Conservation (phyloP, 1,140 invertebrate species). For the Papilio machaon region DNA sequence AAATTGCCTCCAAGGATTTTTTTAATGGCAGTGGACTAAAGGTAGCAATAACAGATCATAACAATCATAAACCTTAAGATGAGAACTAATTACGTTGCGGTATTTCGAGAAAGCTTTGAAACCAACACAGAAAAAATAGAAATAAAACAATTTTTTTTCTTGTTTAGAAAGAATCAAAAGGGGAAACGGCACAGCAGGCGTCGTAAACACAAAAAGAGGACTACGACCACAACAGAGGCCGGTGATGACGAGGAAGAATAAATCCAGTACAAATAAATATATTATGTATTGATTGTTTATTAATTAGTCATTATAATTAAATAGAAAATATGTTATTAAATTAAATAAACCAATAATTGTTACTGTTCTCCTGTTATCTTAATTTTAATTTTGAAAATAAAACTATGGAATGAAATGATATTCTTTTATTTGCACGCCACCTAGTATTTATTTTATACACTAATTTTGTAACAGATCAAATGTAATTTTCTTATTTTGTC, state of each 20-base stretch:
- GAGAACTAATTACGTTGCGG: no score
- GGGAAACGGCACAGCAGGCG: constrained; percentile 50
- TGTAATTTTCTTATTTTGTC: no score
- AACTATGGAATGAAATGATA: background rate
- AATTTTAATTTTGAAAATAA: constrained; percentile 11
- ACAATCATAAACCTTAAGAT: no score
- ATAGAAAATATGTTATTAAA: constrained; percentile 5
- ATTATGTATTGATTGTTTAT: constrained; percentile 29
- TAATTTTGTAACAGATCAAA: background rate
- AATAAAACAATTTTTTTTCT: background rate
- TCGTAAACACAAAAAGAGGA: constrained; percentile 54
- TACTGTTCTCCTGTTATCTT: background rate
- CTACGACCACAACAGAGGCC: constrained; percentile 60
- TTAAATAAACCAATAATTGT: constrained; percentile 1
- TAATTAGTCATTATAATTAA: background rate
- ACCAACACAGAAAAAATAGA: background rate
- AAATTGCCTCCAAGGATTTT: no score
- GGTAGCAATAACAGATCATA: no score
- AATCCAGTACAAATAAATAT: constrained; percentile 36
- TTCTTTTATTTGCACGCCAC: constrained; percentile 28
- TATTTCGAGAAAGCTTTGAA: no score
- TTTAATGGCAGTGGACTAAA: no score
- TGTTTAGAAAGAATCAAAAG: constrained; percentile 47
- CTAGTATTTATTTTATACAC: constrained; percentile 4
- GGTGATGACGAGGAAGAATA: constrained; percentile 59